Percentiles rank a stretch among this genome's conserved stretches.
Evolutionary conservation across 2,888 invertebrate genomes (phyloP).

Genomic region (Stenodema calcarata): DNA sequence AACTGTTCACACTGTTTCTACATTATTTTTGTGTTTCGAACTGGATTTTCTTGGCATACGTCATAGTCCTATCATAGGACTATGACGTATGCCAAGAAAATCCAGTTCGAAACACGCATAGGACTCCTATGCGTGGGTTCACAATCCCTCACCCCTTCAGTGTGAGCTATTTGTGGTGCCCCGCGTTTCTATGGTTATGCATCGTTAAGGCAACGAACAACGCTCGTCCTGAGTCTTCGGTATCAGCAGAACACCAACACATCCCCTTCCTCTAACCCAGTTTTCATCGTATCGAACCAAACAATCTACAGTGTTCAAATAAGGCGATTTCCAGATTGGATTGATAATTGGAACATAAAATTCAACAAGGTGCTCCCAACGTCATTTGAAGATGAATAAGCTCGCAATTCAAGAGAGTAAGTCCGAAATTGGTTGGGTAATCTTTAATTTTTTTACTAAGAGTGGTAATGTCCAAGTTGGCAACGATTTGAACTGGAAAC

Average conservation of each 20-base stretch:
- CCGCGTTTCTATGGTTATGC: background rate
- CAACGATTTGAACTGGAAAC: no score
- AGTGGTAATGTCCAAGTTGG: no score
- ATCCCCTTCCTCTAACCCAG: background rate
- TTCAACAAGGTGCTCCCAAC: background rate
- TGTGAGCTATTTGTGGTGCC: background rate
- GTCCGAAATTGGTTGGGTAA: background rate
- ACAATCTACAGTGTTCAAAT: background rate
- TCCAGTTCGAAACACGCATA: no score
- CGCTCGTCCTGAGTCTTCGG: background rate
- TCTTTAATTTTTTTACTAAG: no score
- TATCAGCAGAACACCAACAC: background rate
- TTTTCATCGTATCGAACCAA: background rate
- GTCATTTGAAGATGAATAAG: conserved; percentile 23
- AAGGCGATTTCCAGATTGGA: background rate
- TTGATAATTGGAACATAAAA: background rate
- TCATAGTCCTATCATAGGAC: no score
- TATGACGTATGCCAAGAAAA: no score
- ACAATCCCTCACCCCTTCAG: no score
- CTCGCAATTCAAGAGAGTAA: conserved; percentile 37
- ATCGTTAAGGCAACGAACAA: background rate
- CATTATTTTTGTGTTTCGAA: no score
- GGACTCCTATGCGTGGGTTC: no score
- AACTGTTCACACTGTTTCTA: no score
- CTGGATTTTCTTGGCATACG: no score